Percentiles rank a stretch among this genome's conserved stretches.
These are phyloP conservation scores for Acanthosoma haemorrhoidale DNA, from an alignment of 2,888 invertebrate genomes.

Conservation along the genomic window DNA sequence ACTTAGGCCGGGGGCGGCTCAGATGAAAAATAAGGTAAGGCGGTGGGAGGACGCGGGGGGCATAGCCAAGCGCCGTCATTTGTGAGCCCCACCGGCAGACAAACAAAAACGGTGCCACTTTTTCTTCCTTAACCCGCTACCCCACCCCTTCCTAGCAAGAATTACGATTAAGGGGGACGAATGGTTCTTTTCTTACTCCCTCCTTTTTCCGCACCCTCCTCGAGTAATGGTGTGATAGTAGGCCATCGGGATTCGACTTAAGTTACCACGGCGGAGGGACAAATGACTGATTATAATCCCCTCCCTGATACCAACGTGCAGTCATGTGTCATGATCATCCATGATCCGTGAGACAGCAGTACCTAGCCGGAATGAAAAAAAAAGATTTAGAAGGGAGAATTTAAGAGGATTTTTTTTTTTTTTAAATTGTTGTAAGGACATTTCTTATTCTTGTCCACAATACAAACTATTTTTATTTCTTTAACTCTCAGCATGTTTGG, in stretches of 20 bases:
- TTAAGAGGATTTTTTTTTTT: too few relatives aligned
- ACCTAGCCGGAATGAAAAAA: too few relatives aligned
- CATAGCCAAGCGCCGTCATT: constrained; percentile 22
- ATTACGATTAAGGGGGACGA: constrained; percentile 25
- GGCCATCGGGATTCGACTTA: constrained; percentile 18
- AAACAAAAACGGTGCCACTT: constrained; percentile 23
- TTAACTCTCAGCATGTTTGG: too few relatives aligned
- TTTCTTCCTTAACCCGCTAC: constrained; percentile 23
- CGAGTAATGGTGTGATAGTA: background rate
- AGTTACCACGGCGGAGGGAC: background rate
- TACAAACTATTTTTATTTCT: too few relatives aligned
- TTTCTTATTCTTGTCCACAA: too few relatives aligned
- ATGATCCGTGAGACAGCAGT: too few relatives aligned
- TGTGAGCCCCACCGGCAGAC: constrained; percentile 6
- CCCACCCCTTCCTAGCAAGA: background rate
- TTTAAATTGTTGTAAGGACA: too few relatives aligned
- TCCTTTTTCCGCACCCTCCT: too few relatives aligned
- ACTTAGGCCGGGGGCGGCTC: constrained; percentile 5
- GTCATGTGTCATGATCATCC: background rate
- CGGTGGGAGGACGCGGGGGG: constrained; percentile 9
- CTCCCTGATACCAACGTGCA: background rate
- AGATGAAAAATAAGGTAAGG: constrained; percentile 21
- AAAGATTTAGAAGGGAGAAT: too few relatives aligned
- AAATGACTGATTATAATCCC: constrained; percentile 23
- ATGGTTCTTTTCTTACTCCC: too few relatives aligned